Evolutionary conservation across 2,113 vertebrate species (phyloP).

Genomic region (Echinops telfairi): DNA sequence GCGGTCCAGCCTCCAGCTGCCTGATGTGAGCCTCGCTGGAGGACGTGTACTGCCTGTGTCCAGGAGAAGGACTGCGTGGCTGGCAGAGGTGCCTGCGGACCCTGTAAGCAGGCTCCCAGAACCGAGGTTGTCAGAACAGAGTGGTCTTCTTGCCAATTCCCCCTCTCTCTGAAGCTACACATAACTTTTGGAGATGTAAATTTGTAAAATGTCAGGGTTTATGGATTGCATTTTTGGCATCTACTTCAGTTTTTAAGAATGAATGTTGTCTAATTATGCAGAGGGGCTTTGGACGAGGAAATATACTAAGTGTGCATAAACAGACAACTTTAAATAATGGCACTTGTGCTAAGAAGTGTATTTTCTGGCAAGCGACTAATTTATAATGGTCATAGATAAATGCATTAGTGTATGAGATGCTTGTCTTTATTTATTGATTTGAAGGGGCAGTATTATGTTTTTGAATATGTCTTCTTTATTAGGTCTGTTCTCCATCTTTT

Average conservation of each 20-base stretch:
- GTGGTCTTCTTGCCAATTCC: conserved; percentile 82
- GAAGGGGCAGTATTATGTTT: conserved; percentile 89
- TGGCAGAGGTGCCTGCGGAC: conserved; percentile 76
- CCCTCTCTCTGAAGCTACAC: conserved; percentile 85
- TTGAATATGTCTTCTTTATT: conserved; percentile 89
- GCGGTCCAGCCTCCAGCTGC: conserved; percentile 74
- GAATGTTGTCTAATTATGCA: conserved; percentile 92
- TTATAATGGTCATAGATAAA: conserved; percentile 93
- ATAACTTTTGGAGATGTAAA: conserved; percentile 89
- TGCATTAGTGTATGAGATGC: conserved; percentile 92
- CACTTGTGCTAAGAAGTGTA: conserved; percentile 93
- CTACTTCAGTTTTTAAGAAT: conserved; percentile 92
- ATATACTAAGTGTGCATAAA: conserved; percentile 93
- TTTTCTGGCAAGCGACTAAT: conserved; percentile 93
- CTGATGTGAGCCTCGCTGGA: conserved; percentile 75
- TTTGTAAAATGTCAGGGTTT: conserved; percentile 88
- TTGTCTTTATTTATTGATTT: conserved; percentile 93
- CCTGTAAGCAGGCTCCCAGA: conserved; percentile 73
- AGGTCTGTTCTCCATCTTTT: conserved; percentile 87
- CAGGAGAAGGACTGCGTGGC: conserved; percentile 78
- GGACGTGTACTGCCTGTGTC: conserved; percentile 73
- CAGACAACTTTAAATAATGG: conserved; percentile 92
- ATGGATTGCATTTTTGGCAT: conserved; percentile 89
- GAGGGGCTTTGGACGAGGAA: conserved; percentile 89
- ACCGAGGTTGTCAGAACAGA: conserved; percentile 76